These are phyloP conservation scores for Amblyopsis hoosieri DNA, from an alignment of 2,797 vertebrate species.

Conservation along the genomic window DNA sequence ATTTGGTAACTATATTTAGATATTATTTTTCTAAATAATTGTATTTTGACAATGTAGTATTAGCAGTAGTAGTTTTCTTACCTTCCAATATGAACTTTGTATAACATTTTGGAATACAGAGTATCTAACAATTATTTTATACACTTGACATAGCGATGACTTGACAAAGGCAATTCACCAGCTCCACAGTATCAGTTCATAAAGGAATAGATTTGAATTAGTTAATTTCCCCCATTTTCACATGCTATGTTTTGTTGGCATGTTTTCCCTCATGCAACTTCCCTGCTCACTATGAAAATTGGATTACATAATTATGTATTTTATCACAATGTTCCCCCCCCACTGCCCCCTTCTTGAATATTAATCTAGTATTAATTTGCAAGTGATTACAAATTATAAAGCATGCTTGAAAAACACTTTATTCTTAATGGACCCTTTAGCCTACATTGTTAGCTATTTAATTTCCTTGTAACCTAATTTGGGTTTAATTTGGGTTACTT, in stretches of 20 bases:
- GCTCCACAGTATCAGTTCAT: no score
- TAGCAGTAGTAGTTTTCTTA: no score
- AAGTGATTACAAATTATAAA: slow-evolving; percentile 50
- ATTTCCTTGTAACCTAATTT: not conserved
- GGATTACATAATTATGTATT: slow-evolving; percentile 72
- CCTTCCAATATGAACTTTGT: no score
- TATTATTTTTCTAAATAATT: no score
- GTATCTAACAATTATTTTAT: no score
- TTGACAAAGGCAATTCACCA: no score
- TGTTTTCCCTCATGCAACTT: slow-evolving; percentile 47
- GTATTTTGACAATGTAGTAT: no score
- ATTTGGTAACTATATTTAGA: no score
- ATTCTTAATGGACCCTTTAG: slow-evolving; percentile 12
- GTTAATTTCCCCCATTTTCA: not conserved
- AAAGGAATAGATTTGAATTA: no score
- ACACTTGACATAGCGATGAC: no score
- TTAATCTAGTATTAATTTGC: slow-evolving; percentile 56
- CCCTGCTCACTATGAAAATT: slow-evolving; percentile 56
- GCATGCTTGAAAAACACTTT: slow-evolving; percentile 30
- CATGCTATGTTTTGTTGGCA: slow-evolving; percentile 20
- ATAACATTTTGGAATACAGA: no score
- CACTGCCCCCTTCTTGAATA: slow-evolving; percentile 12
- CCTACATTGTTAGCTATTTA: not conserved
- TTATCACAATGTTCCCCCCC: slow-evolving; percentile 35
- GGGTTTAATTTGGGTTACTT: not conserved